phyloP scores from a whole-genome alignment of 2,888 invertebrate species.

The Eledona agricola region DNA sequence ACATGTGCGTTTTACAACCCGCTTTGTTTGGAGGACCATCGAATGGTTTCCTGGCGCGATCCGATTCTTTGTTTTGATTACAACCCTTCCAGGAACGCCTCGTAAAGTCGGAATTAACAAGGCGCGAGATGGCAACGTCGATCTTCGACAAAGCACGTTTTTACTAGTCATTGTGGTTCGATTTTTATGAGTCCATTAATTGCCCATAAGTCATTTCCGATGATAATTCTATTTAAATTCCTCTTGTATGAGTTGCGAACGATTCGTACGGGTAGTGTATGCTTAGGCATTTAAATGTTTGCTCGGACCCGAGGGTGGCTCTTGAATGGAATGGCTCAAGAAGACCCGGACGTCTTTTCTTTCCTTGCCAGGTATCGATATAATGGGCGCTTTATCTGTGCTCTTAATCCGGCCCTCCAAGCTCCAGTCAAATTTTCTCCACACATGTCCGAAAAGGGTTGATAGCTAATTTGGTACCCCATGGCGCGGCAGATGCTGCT shows the following conservation, averaged over 20 bases:
- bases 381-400: slow-evolving; percentile 13
- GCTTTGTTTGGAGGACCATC: slow-evolving; percentile 31
- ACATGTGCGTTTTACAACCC: slow-evolving; percentile 32
- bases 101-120: slow-evolving; percentile 26
- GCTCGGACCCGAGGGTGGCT: too few relatives aligned
- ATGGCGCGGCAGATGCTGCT: slow-evolving; percentile 26
- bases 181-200: slow-evolving; percentile 30
- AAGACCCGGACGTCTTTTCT: slow-evolving; percentile 7
- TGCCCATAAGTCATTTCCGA: slow-evolving; percentile 32
- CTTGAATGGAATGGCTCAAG: slow-evolving; percentile 1
- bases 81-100: slow-evolving; percentile 28
- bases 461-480: slow-evolving; percentile 36
- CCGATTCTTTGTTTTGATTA: slow-evolving; percentile 23
- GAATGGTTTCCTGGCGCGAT: slow-evolving; percentile 31
- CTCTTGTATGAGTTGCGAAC: too few relatives aligned
- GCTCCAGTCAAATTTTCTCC: slow-evolving; percentile 18
- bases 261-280: too few relatives aligned
- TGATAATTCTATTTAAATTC: slow-evolving; percentile 28
- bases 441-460: slow-evolving; percentile 34
- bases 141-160: slow-evolving; percentile 13
- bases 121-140: slow-evolving; percentile 8
- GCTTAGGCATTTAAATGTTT: too few relatives aligned
- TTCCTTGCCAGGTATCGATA: slow-evolving; percentile 7
- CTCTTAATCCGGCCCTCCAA: slow-evolving; percentile 9
- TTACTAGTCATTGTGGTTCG: slow-evolving; percentile 36